Conservation (phyloP, 2,113 vertebrate species). For the Pollachius pollachius region DNA sequence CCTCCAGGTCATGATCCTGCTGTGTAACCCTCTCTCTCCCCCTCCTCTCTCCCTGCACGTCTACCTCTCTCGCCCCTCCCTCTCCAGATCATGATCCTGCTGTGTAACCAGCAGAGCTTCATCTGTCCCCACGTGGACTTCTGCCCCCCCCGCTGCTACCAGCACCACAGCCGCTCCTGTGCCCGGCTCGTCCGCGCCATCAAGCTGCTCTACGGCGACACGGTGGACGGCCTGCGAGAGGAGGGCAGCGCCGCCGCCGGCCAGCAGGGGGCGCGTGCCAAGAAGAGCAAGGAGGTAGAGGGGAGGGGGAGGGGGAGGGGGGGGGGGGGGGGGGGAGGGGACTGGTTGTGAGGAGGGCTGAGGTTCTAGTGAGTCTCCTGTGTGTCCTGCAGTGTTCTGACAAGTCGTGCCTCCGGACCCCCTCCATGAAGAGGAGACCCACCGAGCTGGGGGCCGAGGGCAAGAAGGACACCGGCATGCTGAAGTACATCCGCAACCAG, state of each 20-base stretch:
- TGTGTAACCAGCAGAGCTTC: constrained; percentile 99
- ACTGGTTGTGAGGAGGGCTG: too few species aligned
- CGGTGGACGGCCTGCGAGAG: constrained; percentile 82
- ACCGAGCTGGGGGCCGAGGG: constrained; percentile 86
- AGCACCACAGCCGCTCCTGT: constrained; percentile 94
- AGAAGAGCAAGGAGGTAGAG: constrained; percentile 91
- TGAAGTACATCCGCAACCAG: constrained; percentile 98
- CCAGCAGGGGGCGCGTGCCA: constrained; percentile 75
- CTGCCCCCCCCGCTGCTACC: constrained; percentile 97
- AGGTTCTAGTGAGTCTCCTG: too few species aligned
- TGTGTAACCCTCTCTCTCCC: constrained; percentile 79
- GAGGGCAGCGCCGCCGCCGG: constrained; percentile 63
- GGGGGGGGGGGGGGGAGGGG: too few species aligned
- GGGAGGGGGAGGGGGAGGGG: neutral
- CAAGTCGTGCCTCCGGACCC: constrained; percentile 94
- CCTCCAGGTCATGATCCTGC: constrained; percentile 92
- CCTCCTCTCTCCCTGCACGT: neutral
- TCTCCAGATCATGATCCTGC: constrained; percentile 92
- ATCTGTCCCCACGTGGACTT: constrained; percentile 96
- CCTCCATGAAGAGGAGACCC: constrained; percentile 92
- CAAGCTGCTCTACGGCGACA: constrained; percentile 94
- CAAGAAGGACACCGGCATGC: constrained; percentile 96
- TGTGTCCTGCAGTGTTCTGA: constrained; percentile 83
- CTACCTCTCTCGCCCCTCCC: constrained; percentile 10
- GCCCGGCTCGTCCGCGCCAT: constrained; percentile 93